These are phyloP conservation scores for Nasonia giraulti DNA, from an alignment of 1,140 invertebrate genomes.

Conservation along the genomic window DNA sequence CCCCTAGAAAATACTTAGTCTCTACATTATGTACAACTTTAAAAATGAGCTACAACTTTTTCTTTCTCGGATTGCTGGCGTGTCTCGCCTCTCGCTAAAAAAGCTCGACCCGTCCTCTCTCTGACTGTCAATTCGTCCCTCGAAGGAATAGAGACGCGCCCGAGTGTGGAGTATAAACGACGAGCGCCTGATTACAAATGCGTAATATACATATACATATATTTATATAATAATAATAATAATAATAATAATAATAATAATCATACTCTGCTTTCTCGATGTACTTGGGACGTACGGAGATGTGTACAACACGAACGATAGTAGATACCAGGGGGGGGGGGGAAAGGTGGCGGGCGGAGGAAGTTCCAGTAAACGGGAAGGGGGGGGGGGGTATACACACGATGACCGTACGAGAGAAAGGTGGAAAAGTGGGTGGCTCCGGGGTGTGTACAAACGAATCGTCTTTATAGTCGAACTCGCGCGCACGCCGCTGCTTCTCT, in stretches of 20 bases:
- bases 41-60: slow-evolving; percentile 66
- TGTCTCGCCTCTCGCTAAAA: slow-evolving; percentile 20
- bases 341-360: too few relatives aligned
- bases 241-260: slow-evolving; percentile 53
- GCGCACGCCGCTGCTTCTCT: background rate
- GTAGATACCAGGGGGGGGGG: background rate
- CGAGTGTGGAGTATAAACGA: slow-evolving; percentile 41
- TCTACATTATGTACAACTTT: slow-evolving; percentile 71
- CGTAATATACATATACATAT: slow-evolving; percentile 55
- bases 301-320: background rate
- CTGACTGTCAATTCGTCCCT: background rate
- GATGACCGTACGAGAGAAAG: background rate
- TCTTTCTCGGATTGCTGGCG: slow-evolving; percentile 43
- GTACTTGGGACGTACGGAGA: background rate
- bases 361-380: too few relatives aligned
- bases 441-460: background rate
- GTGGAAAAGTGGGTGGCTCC: background rate
- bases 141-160: slow-evolving; percentile 5
- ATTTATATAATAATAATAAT: slow-evolving; percentile 54
- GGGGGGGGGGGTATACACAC: background rate
- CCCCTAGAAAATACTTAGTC: slow-evolving; percentile 72
- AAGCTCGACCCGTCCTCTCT: background rate
- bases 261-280: background rate
- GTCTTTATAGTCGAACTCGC: slow-evolving; percentile 16
- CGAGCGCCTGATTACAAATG: slow-evolving; percentile 34